Evolutionary conservation across 2,888 invertebrate species (phyloP).

Genomic region (Ormyrus thymus): DNA sequence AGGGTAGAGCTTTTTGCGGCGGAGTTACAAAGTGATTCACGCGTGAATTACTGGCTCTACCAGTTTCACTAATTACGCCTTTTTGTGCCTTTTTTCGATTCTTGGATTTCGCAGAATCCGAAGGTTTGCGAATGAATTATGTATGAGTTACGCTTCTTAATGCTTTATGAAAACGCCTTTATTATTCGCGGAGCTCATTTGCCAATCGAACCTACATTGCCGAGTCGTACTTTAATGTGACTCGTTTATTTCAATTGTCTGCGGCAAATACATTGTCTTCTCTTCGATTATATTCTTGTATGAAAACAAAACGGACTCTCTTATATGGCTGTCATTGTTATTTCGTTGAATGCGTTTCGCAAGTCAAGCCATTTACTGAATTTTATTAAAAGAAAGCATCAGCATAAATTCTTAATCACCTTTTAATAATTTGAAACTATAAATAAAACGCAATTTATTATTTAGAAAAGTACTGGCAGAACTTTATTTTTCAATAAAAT

Average conservation of each 20-base stretch:
- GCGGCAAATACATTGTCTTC: background rate
- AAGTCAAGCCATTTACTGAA: too few species aligned
- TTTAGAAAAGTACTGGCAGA: too few species aligned
- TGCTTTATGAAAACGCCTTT: background rate
- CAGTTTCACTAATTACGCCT: constrained; percentile 22
- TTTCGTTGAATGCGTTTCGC: too few species aligned
- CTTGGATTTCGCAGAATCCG: background rate
- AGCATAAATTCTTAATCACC: too few species aligned
- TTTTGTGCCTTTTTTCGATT: background rate
- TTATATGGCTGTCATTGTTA: too few species aligned
- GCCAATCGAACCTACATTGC: background rate
- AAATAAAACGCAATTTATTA: too few species aligned
- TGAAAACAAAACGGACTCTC: background rate
- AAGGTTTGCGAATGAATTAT: background rate
- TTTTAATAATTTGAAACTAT: too few species aligned
- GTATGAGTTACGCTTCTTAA: constrained; percentile 11
- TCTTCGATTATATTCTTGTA: background rate
- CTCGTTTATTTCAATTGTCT: constrained; percentile 25
- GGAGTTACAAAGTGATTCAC: constrained; percentile 20
- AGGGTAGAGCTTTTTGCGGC: background rate
- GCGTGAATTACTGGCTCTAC: constrained; percentile 17
- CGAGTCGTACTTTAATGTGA: background rate
- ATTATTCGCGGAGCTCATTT: constrained; percentile 3
- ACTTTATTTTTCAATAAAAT: too few species aligned
- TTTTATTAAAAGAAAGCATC: too few species aligned